Evolutionary conservation across 2,888 invertebrate species (phyloP).

Genomic region (Plebejus melissa): DNA sequence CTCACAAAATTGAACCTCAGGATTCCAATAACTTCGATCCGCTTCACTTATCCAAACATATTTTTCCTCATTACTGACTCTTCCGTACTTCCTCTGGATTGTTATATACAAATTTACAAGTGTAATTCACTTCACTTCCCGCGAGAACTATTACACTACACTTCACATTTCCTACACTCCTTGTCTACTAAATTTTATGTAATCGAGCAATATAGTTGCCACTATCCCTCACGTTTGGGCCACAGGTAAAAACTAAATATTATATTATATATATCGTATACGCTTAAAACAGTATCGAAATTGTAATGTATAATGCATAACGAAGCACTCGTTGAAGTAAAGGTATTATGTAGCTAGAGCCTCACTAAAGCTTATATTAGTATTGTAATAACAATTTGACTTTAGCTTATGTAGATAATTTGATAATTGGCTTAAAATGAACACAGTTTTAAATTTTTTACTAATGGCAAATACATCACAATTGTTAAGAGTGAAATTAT

Average conservation of each 20-base stretch:
- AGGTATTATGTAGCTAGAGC: constrained; percentile 37
- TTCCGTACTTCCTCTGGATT: constrained; percentile 27
- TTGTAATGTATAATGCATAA: constrained; percentile 38
- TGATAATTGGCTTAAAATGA: constrained; percentile 38
- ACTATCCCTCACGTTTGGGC: constrained; percentile 56
- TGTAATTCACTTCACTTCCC: constrained; percentile 17
- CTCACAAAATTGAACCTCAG: constrained; percentile 56
- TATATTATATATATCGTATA: constrained; percentile 38
- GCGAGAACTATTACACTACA: constrained; percentile 20
- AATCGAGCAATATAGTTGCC: constrained; percentile 37
- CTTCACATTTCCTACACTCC: constrained; percentile 24
- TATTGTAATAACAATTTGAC: constrained; percentile 33
- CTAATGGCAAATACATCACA: constrained; percentile 77
- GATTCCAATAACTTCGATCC: constrained; percentile 52
- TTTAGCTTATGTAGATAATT: constrained; percentile 35
- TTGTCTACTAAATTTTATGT: constrained; percentile 29
- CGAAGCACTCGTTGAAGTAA: constrained; percentile 35
- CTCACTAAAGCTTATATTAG: constrained; percentile 39
- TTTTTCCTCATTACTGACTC: constrained; percentile 25
- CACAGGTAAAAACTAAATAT: constrained; percentile 60
- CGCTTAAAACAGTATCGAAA: constrained; percentile 43
- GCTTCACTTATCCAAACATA: constrained; percentile 26
- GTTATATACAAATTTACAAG: constrained; percentile 20
- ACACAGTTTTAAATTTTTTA: constrained; percentile 59
- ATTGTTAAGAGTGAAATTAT: constrained; percentile 69